Conservation (phyloP, 2,888 invertebrate genomes). For the Malthinus flaveolus region DNA sequence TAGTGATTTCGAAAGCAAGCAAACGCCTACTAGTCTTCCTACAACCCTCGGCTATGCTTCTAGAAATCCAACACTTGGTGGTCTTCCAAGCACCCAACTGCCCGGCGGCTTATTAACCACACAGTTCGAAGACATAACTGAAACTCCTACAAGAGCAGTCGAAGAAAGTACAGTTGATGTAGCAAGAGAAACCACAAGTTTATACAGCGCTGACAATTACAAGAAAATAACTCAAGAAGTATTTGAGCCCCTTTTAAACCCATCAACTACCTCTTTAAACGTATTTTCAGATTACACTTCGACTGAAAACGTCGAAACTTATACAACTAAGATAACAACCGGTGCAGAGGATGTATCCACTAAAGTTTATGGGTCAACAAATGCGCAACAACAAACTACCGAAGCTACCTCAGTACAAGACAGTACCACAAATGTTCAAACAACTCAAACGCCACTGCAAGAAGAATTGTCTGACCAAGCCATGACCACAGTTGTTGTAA, state of each 20-base stretch:
- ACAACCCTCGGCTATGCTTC: too few species aligned
- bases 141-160: too few species aligned
- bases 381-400: neutral
- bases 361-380: neutral
- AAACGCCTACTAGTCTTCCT: too few species aligned
- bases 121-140: too few species aligned
- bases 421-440: neutral
- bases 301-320: slow-evolving; percentile 13
- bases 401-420: neutral
- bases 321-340: neutral
- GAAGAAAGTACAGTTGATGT: too few species aligned
- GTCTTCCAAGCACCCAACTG: too few species aligned
- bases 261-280: neutral
- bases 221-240: slow-evolving; percentile 2
- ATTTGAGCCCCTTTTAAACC: slow-evolving; percentile 11
- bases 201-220: neutral
- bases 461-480: neutral
- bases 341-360: neutral
- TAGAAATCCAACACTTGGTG: too few species aligned
- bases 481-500: neutral
- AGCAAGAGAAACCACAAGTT: neutral
- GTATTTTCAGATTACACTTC: slow-evolving; percentile 16
- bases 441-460: neutral
- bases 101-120: too few species aligned
- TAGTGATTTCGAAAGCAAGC: too few species aligned